These are phyloP conservation scores for Pluvialis apricaria DNA, from an alignment of 2,113 vertebrate species.

Conservation along the genomic window DNA sequence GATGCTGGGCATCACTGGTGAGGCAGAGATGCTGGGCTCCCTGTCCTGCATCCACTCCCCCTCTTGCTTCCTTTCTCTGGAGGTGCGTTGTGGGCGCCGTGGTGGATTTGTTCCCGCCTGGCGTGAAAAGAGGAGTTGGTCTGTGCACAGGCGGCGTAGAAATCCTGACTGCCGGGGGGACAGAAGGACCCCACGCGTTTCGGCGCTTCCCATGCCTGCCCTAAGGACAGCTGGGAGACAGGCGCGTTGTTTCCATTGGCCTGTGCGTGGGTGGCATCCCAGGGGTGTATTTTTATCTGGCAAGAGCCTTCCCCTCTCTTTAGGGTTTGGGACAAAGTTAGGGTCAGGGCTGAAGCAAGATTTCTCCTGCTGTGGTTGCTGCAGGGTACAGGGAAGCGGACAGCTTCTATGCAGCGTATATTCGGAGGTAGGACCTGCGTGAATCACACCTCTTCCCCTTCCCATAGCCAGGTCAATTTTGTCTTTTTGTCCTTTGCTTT, in stretches of 20 bases:
- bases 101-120: background rate
- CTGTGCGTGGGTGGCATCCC: conserved; percentile 17
- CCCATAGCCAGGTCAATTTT: background rate
- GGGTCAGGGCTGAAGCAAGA: background rate
- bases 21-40: background rate
- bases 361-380: background rate
- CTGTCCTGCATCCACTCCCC: background rate
- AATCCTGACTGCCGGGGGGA: background rate
- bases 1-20: background rate
- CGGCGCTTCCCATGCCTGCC: background rate
- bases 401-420: accelerated
- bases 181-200: background rate
- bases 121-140: background rate
- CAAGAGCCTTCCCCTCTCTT: background rate
- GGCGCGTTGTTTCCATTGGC: background rate
- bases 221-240: background rate
- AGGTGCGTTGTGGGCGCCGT: accelerated
- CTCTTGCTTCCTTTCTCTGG: background rate
- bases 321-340: background rate
- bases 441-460: background rate
- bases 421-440: background rate
- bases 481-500: background rate
- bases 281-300: background rate
- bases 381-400: background rate
- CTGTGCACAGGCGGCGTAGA: accelerated